Conservation (phyloP, 2,113 vertebrate species). For the Hippocampus abdominalis region DNA sequence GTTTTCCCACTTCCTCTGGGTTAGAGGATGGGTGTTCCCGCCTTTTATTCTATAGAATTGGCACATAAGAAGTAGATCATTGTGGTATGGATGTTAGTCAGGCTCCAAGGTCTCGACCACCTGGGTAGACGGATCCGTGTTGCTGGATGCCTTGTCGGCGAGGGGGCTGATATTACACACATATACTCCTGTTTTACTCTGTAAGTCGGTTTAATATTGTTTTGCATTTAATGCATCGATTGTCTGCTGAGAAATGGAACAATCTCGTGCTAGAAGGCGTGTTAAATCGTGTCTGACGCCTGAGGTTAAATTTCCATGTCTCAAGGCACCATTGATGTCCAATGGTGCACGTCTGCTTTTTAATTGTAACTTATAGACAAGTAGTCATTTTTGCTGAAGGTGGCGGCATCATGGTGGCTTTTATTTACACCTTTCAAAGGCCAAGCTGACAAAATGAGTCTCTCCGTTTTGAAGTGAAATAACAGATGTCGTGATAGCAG, state of each 20-base stretch:
- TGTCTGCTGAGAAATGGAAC: conserved; percentile 18
- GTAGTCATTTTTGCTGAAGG: not conserved
- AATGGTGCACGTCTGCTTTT: not conserved
- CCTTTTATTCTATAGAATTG: conserved; percentile 45
- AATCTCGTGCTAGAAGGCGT: conserved; percentile 22
- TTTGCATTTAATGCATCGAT: conserved; percentile 27
- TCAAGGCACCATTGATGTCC: not conserved
- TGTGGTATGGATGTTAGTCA: not conserved
- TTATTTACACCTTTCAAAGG: not conserved
- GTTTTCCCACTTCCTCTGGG: not conserved
- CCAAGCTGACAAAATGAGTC: not conserved
- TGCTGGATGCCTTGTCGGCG: conserved; percentile 29
- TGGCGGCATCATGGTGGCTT: not conserved
- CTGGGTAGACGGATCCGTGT: conserved; percentile 35
- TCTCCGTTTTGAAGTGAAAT: too few relatives aligned
- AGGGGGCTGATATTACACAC: conserved; percentile 25
- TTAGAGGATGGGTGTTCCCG: not conserved
- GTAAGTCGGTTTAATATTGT: conserved; percentile 38
- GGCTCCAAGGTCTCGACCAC: conserved; percentile 35
- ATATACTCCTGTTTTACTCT: conserved; percentile 27
- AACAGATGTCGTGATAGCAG: not conserved
- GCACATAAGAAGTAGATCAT: conserved; percentile 44
- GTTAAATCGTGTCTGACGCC: conserved; percentile 14
- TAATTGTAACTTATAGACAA: not conserved
- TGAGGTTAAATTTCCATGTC: not conserved